Evolutionary conservation across 64 coral and sea anemone species (phyloP).

Genomic region (Trachythela sp.): DNA sequence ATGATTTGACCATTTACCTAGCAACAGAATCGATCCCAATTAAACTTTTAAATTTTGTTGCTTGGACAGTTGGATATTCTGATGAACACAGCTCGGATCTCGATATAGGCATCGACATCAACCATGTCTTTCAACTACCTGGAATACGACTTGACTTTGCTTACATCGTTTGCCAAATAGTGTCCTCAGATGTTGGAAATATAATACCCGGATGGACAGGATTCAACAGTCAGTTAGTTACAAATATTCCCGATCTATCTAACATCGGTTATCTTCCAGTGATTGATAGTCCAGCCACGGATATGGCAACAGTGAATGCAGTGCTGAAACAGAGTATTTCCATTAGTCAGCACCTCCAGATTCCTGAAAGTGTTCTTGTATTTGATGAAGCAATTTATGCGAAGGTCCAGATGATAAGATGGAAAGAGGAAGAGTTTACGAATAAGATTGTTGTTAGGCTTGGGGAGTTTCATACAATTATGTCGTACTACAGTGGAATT

Average conservation of each 20-base stretch:
- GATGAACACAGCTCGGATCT: not conserved
- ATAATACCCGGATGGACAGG: not conserved
- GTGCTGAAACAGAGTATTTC: not conserved
- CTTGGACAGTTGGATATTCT: conserved; percentile 21
- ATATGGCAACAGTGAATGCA: conserved; percentile 9
- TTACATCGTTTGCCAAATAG: not conserved
- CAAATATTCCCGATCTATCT: not conserved
- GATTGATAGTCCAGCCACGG: not conserved
- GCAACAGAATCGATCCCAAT: conserved; percentile 23
- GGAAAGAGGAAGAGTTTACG: not conserved
- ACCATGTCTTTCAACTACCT: not conserved
- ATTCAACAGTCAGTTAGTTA: not conserved
- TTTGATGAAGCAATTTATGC: conserved; percentile 24
- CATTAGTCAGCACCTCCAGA: not conserved
- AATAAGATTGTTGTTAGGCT: not conserved
- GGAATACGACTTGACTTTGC: not conserved
- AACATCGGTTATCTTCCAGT: conserved; percentile 16
- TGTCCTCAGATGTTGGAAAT: not conserved
- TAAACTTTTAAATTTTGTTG: conserved; percentile 26
- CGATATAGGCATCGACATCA: not conserved
- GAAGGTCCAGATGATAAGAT: not conserved
- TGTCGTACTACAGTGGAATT: too few relatives aligned
- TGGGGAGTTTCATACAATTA: too few relatives aligned
- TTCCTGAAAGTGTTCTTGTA: not conserved
- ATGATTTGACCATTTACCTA: not conserved